A percentile compares a stretch with the other conserved stretches of the same genome.
Evolutionary conservation across 2,888 invertebrate genomes (phyloP).

Genomic region (Drosophila borborema): DNA sequence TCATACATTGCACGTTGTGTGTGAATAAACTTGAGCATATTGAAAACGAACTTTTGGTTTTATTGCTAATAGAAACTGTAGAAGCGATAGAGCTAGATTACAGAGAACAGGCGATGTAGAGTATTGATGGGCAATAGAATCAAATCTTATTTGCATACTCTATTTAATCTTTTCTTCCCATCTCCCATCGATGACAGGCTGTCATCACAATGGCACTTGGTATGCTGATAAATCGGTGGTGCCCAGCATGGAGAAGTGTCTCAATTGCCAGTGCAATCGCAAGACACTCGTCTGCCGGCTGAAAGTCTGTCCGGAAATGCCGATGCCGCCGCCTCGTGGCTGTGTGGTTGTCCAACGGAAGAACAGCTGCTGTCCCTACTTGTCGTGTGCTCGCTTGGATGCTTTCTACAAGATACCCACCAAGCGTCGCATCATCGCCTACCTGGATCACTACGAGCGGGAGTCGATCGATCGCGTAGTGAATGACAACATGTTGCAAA

Average conservation of each 20-base stretch:
- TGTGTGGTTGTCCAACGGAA: conserved; percentile 90
- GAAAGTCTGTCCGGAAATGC: conserved; percentile 90
- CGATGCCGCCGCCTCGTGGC: conserved; percentile 90
- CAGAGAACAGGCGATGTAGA: not conserved
- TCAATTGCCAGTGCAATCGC: conserved; percentile 90
- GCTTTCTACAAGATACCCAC: conserved; percentile 82
- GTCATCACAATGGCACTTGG: conserved; percentile 90
- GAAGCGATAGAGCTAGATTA: not conserved
- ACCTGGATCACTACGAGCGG: conserved; percentile 83
- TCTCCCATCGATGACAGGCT: conserved; percentile 85
- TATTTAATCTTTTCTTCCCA: not conserved
- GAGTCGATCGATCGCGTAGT: conserved; percentile 84
- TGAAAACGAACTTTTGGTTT: not conserved
- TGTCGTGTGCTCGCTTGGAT: conserved; percentile 89
- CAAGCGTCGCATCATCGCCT: conserved; percentile 83
- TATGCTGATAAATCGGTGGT: conserved; percentile 89
- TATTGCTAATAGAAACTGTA: not conserved
- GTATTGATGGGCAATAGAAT: not conserved
- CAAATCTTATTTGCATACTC: not conserved
- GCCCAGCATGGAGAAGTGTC: conserved; percentile 90
- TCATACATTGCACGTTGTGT: not conserved
- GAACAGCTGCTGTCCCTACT: conserved; percentile 91
- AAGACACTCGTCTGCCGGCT: conserved; percentile 91
- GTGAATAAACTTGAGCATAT: conserved; percentile 31
- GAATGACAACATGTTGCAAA: conserved; percentile 82